These are phyloP conservation scores for Cydia strobilella DNA, from an alignment of 1,140 invertebrate genomes.

Conservation along the genomic window DNA sequence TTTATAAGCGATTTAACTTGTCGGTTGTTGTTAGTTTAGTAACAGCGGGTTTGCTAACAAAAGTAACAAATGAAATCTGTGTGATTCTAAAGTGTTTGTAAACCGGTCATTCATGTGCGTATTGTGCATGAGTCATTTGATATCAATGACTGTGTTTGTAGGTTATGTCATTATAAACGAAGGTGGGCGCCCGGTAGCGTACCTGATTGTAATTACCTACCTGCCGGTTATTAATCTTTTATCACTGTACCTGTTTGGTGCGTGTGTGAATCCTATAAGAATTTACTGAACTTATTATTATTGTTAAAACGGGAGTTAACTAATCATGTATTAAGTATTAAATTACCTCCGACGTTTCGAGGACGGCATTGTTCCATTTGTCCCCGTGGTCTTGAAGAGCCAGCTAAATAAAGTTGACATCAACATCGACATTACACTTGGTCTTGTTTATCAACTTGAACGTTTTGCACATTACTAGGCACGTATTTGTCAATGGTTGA, in stretches of 20 bases:
- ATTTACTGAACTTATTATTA: neutral
- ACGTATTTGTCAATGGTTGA: no score
- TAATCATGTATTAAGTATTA: no score
- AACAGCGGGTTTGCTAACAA: neutral
- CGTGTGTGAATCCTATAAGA: neutral
- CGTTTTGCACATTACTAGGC: no score
- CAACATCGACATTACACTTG: no score
- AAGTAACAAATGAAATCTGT: neutral
- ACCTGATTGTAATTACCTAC: neutral
- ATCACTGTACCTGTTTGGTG: neutral
- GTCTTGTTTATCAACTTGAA: no score
- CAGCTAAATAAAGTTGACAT: no score
- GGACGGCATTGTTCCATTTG: no score
- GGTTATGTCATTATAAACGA: constrained; percentile 27
- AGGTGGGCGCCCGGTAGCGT: constrained; percentile 6
- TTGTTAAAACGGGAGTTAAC: neutral
- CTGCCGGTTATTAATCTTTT: neutral
- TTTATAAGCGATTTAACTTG: constrained; percentile 25
- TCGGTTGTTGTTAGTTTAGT: neutral
- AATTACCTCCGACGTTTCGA: no score
- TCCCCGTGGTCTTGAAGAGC: no score
- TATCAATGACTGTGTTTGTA: constrained; percentile 26
- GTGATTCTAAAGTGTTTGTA: neutral
- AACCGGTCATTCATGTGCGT: constrained; percentile 1
- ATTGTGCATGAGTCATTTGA: neutral